Percentiles rank a stretch among this genome's conserved stretches.
Conservation (phyloP, 2,113 vertebrate genomes). For the Pongo abelii region DNA sequence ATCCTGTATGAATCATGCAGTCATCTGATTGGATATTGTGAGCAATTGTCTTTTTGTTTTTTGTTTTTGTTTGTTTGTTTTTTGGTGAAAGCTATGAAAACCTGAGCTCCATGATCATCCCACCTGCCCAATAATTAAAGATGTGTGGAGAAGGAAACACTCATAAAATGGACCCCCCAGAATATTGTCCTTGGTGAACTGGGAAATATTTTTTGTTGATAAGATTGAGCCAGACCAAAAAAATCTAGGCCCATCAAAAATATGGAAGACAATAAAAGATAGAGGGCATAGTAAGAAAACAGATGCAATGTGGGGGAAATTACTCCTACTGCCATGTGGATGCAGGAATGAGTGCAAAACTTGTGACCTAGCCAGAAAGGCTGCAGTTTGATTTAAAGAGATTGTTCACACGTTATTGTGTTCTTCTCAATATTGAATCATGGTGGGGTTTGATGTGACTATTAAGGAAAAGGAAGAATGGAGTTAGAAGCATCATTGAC, state of each 20-base stretch:
- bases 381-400: background rate
- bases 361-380: background rate
- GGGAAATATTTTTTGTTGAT: background rate
- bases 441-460: background rate
- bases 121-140: background rate
- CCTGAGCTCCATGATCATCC: background rate
- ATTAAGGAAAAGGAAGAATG: background rate
- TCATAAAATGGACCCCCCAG: background rate
- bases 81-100: background rate
- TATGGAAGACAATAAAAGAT: background rate
- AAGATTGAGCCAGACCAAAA: background rate
- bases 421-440: background rate
- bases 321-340: background rate
- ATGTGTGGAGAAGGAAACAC: background rate
- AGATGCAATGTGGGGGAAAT: background rate
- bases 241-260: background rate
- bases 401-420: background rate
- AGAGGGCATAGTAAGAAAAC: background rate
- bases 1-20: background rate
- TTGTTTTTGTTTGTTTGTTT: no score
- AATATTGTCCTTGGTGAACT: background rate
- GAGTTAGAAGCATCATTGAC: background rate
- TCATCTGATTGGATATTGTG: background rate
- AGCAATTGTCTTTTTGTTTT: background rate
- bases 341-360: background rate